phyloP scores from a whole-genome alignment of 2,113 vertebrate genomes.

The Crotalus viridis region DNA sequence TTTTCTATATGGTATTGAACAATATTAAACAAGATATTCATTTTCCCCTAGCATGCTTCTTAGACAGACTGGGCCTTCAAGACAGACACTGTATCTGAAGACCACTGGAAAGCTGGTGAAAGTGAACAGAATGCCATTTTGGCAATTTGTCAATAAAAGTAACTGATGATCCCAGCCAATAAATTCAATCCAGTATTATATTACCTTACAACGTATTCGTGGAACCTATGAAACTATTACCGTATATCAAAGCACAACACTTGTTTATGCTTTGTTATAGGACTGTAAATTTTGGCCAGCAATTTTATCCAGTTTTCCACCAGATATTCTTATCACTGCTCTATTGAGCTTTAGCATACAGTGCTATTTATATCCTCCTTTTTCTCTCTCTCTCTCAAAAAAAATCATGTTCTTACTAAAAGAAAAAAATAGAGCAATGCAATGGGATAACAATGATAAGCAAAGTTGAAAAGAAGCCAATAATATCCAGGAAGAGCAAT shows the following conservation, averaged over 20 bases:
- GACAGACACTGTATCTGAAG: neutral
- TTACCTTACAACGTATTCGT: neutral
- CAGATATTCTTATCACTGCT: neutral
- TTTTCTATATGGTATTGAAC: constrained; percentile 55
- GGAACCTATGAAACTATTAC: neutral
- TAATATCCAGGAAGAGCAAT: neutral
- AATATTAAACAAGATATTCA: constrained; percentile 43
- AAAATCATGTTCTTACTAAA: neutral
- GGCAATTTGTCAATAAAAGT: neutral
- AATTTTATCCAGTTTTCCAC: neutral
- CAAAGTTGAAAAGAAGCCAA: neutral
- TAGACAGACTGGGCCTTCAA: neutral
- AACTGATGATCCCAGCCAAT: neutral
- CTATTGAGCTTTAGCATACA: neutral
- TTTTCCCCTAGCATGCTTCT: neutral
- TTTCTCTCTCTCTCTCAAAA: neutral
- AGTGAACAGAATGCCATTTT: neutral
- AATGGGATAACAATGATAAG: neutral
- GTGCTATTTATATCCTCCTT: neutral
- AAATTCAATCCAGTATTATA: neutral
- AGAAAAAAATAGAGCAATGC: neutral
- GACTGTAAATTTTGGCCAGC: neutral
- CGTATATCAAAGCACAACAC: neutral
- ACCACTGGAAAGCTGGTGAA: neutral
- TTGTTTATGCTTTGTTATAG: neutral